Percentiles rank a stretch among this genome's conserved stretches.
Evolutionary conservation across 2,113 vertebrate genomes (phyloP).

Genomic region (Lophotis ruficrista): DNA sequence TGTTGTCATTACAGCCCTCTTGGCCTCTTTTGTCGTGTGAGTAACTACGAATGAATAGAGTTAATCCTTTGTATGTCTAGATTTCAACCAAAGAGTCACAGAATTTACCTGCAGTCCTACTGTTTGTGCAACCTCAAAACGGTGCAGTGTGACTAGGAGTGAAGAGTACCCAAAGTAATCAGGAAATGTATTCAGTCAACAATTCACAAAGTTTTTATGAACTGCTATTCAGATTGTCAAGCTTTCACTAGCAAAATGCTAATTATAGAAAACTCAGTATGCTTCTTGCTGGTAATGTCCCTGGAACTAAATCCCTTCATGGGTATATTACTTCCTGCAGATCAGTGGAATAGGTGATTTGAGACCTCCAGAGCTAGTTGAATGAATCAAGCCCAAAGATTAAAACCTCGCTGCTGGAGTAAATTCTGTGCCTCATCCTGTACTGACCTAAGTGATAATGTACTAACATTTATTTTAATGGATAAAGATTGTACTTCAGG

Average conservation of each 20-base stretch:
- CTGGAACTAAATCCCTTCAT: not conserved
- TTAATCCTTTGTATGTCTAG: not conserved
- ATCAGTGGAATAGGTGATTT: not conserved
- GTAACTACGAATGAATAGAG: not conserved
- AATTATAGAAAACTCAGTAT: not conserved
- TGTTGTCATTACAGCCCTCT: not conserved
- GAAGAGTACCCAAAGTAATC: not conserved
- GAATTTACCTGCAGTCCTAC: not conserved
- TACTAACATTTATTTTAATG: slow-evolving; percentile 26
- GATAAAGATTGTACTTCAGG: slow-evolving; percentile 7
- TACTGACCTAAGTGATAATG: not conserved
- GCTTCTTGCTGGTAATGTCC: not conserved
- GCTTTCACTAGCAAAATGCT: not conserved
- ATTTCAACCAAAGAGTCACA: not conserved
- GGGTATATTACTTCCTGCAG: not conserved
- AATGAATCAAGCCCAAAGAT: not conserved
- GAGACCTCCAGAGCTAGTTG: not conserved
- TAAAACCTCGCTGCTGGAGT: not conserved
- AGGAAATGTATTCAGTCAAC: not conserved
- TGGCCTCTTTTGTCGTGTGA: not conserved
- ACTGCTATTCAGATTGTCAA: not conserved
- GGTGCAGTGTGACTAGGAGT: not conserved
- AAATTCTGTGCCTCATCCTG: not conserved
- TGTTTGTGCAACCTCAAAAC: not conserved
- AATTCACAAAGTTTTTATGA: not conserved